Evolutionary conservation across 1,140 invertebrate genomes (phyloP).

Genomic region (Lepidurus packardi): DNA sequence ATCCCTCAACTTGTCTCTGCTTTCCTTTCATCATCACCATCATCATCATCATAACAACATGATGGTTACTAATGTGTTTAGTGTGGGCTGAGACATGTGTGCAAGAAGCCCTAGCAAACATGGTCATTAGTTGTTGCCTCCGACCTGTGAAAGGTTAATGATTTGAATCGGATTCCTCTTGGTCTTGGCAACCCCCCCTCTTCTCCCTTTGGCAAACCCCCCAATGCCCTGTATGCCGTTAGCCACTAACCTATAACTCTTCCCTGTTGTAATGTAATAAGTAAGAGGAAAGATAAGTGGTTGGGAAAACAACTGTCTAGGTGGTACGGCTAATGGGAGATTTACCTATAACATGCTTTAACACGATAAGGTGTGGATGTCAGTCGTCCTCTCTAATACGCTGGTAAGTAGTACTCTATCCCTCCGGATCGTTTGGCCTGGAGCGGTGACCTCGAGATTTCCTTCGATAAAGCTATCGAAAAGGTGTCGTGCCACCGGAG

Average conservation of each 20-base stretch:
- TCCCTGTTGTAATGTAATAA: not conserved
- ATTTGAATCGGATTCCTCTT: constrained; percentile 5
- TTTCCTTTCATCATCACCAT: constrained; percentile 5
- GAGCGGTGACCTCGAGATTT: not conserved
- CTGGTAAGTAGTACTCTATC: not conserved
- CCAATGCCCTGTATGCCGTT: not conserved
- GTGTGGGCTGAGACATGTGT: constrained; percentile 18
- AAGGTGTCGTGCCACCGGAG: not conserved
- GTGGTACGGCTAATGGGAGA: not conserved
- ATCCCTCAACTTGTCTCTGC: not conserved
- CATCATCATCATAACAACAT: constrained; percentile 22
- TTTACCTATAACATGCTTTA: not conserved
- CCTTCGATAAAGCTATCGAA: not conserved
- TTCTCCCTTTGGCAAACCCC: not conserved
- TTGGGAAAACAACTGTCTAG: constrained; percentile 2
- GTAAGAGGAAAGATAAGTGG: not conserved
- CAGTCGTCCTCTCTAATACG: not conserved
- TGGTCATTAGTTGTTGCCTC: constrained; percentile 9
- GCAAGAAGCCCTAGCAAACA: constrained; percentile 14
- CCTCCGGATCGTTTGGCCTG: not conserved
- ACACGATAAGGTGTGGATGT: not conserved
- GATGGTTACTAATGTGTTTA: constrained; percentile 13
- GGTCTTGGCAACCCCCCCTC: not conserved
- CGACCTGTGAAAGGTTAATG: constrained; percentile 21
- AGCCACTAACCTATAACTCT: not conserved